A percentile compares a stretch with the other conserved stretches of the same genome.
Evolutionary conservation across 2,113 vertebrate species (phyloP).

Genomic region (Zingel zingel): DNA sequence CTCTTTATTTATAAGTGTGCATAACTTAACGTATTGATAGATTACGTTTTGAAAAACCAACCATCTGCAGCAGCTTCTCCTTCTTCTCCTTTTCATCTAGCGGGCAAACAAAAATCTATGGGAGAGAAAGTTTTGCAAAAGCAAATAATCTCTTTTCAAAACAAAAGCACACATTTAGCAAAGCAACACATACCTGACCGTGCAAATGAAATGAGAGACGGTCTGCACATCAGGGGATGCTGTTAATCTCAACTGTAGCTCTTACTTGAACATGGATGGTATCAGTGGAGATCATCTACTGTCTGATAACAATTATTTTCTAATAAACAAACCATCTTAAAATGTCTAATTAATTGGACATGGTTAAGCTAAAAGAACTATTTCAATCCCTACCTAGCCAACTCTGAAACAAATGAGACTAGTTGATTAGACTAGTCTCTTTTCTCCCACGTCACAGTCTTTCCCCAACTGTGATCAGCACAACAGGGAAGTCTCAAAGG

Average conservation of each 20-base stretch:
- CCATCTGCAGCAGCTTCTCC: not conserved
- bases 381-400: not conserved
- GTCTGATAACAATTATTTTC: not conserved
- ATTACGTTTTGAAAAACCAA: not conserved
- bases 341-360: too few species aligned
- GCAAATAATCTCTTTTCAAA: constrained; percentile 40
- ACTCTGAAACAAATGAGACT: not conserved
- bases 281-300: constrained; percentile 6
- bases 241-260: constrained; percentile 1
- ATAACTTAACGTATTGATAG: too few species aligned
- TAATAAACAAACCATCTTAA: not conserved
- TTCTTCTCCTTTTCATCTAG: not conserved
- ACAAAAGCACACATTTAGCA: constrained; percentile 57
- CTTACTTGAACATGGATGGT: not conserved
- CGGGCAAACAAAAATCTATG: constrained; percentile 1
- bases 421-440: not conserved
- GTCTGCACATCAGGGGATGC: constrained; percentile 3
- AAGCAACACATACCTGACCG: constrained; percentile 43
- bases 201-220: constrained; percentile 20
- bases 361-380: too few species aligned
- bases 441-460: not conserved
- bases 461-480: constrained; percentile 21
- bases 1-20: not conserved
- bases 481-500: constrained; percentile 38
- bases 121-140: constrained; percentile 29